A percentile compares a stretch with the other conserved stretches of the same genome.
phyloP scores from a whole-genome alignment of 2,797 vertebrate genomes.

The Schizothorax lantsangensis region DNA sequence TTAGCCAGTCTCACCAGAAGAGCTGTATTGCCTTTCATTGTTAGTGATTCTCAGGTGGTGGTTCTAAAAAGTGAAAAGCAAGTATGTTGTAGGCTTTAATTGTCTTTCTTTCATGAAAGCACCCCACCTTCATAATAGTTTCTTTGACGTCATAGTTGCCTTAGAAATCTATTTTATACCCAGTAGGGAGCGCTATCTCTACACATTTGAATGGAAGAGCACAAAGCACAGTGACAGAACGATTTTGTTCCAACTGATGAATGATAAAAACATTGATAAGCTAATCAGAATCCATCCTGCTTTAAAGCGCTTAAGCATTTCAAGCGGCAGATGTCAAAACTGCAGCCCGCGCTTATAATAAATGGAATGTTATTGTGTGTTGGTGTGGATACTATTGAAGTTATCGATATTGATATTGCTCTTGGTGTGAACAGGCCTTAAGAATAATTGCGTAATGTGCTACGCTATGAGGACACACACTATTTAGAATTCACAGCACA shows the following conservation, averaged over 20 bases:
- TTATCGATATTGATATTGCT: neutral
- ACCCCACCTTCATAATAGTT: constrained; percentile 5
- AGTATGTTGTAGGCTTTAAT: constrained; percentile 16
- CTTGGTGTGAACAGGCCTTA: neutral
- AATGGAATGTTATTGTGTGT: neutral
- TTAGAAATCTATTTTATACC: neutral
- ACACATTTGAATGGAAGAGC: neutral
- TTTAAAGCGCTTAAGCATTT: neutral
- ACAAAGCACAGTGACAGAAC: constrained; percentile 8
- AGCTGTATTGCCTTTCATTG: neutral
- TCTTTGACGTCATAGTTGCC: constrained; percentile 44
- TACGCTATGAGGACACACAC: neutral
- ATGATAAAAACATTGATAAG: neutral
- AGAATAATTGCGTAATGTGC: neutral
- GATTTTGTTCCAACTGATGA: neutral
- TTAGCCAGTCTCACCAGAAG: neutral
- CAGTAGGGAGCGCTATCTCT: constrained; percentile 46
- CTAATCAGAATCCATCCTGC: neutral
- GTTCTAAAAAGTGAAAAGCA: neutral
- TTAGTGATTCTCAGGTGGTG: constrained; percentile 9
- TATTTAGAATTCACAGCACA: constrained; percentile 50
- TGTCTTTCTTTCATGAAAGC: neutral
- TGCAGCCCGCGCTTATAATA: neutral
- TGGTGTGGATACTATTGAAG: neutral
- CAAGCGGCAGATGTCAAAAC: neutral